These are phyloP conservation scores for Oncopodura yosiiana DNA, from an alignment of 1,140 invertebrate species.

Conservation along the genomic window DNA sequence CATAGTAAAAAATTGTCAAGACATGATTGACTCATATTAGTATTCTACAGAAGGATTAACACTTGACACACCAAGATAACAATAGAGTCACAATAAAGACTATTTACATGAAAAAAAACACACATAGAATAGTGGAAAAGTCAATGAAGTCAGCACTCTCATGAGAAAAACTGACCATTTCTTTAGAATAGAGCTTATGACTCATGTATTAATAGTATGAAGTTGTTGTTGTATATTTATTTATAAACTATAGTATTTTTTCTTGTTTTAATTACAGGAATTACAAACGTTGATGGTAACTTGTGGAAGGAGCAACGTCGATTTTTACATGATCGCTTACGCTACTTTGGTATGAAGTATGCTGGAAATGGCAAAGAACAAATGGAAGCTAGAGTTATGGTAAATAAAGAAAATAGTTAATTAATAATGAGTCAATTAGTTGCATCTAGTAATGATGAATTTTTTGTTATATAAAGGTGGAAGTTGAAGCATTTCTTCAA, in stretches of 20 bases:
- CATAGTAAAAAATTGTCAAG: no score
- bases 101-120: background rate
- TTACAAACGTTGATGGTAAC: conserved; percentile 79
- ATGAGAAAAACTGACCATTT: background rate
- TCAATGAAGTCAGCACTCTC: no score
- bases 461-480: conserved; percentile 56
- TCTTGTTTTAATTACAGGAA: conserved; percentile 51
- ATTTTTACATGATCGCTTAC: conserved; percentile 77
- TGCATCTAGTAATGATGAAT: conserved; percentile 23
- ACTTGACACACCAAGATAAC: background rate
- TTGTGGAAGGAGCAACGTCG: conserved; percentile 85
- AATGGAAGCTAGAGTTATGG: conserved; percentile 79
- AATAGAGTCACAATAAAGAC: background rate
- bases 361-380: conserved; percentile 59
- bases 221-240: background rate
- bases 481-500: conserved; percentile 62
- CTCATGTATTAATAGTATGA: background rate
- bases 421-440: background rate
- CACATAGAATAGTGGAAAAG: background rate
- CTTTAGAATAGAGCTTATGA: background rate
- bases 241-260: background rate
- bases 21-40: no score
- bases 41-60: no score
- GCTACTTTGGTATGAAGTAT: conserved; percentile 82
- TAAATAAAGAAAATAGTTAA: conserved; percentile 39